Evolutionary conservation across 2,113 vertebrate species (phyloP), one percentile per base, ranked within the genome.

Genomic region (Jacana jacana): DNA sequence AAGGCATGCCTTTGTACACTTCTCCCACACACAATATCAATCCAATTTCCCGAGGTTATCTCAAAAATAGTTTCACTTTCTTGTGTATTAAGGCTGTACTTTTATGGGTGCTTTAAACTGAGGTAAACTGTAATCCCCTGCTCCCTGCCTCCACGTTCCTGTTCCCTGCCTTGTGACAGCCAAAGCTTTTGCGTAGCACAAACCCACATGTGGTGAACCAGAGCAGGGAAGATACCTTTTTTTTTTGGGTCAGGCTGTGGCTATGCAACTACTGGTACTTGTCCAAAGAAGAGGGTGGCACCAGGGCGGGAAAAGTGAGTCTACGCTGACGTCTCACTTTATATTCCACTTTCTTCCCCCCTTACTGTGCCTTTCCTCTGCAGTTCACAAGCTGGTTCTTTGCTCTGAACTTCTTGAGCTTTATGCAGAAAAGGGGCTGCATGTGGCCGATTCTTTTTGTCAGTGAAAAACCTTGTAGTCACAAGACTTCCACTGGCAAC

Each of bases 201-300:
- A 87, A 93, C 78, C 93, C 85, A 40, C 87, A 18, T 60, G 87
- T 37, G 71, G 86, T 90, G 76, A 86, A 49, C 58, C 83, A 86
- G 88, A 81, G 31, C 88, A 83, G 80, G 58, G 51, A 92, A 82
- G 46, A 37, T 52, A 1, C 37, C 69, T 94, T 77, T 92, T 72
- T 94, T 77, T 92, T 87, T 92, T 77, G 17, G 15, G 88, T 86
- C 13, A 2, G 17, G 35, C 86, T 91, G 73, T 81, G 83, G 73
- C 86, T 73, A 3, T 65, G 3, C 42, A 60, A 60, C 23, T 37
- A 2, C 76, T 70, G n/a, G 52, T 88, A 19, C 28, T 28, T 30
- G 60, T 78, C 64, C 72, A 48, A 66, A 69, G 54, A 65, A 33
- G 68, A 83, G 72, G 16, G 33, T 91, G 72, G 51, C 64, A 60